These are phyloP conservation scores for Pterocles orientalis DNA, from an alignment of 2,113 vertebrate species.

Conservation along the genomic window DNA sequence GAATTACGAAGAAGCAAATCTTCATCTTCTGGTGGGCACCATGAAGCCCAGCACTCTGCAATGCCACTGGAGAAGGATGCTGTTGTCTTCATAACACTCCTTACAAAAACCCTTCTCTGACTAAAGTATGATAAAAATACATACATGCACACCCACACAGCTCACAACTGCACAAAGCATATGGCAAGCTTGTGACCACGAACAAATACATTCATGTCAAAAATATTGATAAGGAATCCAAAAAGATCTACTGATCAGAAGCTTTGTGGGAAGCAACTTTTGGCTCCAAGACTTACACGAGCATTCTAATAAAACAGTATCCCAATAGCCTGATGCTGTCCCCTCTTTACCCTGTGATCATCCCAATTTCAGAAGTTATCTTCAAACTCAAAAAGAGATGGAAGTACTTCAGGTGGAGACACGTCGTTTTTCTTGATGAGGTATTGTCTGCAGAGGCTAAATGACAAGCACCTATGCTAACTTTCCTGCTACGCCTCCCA, in stretches of 20 bases:
- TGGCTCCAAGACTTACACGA: not conserved
- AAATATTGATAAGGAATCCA: not conserved
- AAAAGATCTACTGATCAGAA: not conserved
- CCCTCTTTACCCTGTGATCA: not conserved
- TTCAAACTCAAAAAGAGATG: not conserved
- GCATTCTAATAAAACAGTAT: not conserved
- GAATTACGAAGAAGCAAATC: not conserved
- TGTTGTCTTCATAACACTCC: not conserved
- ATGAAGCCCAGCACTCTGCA: not conserved
- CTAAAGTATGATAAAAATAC: conserved; percentile 32
- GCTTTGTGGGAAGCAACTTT: not conserved
- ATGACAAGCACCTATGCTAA: not conserved
- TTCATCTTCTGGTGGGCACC: not conserved
- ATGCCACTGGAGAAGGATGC: not conserved
- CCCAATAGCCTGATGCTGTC: not conserved
- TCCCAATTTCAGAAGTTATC: not conserved
- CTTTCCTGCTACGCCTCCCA: not conserved
- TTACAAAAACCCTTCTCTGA: not conserved
- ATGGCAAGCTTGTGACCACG: not conserved
- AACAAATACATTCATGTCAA: not conserved
- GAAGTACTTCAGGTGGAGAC: not conserved
- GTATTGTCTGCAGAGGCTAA: not conserved
- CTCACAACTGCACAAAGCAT: conserved; percentile 41
- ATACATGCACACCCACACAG: not conserved
- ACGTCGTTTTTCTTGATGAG: not conserved